Conservation (phyloP, 2,888 invertebrate species). For the Scrobipalpa costella region DNA sequence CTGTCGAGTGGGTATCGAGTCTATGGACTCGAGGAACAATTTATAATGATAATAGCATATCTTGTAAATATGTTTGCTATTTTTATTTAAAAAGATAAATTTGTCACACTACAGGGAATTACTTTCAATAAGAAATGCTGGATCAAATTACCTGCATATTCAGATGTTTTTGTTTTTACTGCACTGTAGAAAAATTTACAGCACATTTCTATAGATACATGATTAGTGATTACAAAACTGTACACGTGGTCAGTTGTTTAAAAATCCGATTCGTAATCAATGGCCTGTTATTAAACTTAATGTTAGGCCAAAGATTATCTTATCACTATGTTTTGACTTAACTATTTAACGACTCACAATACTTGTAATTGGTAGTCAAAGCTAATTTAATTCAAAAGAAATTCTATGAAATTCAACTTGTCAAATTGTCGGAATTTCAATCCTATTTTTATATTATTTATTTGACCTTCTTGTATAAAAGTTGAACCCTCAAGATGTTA, state of each 20-base stretch:
- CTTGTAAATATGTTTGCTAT: no score
- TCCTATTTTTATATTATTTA: constrained; percentile 2
- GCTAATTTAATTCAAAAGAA: background rate
- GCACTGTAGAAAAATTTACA: no score
- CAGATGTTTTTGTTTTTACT: no score
- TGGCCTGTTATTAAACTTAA: background rate
- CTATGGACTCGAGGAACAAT: no score
- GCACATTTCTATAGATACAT: no score
- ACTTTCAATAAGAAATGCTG: no score
- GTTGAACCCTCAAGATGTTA: background rate
- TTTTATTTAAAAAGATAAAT: no score
- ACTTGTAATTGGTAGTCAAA: background rate
- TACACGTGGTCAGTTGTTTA: background rate
- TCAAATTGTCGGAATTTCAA: background rate
- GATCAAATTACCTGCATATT: no score
- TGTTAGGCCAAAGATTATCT: constrained; percentile 2
- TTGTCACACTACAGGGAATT: no score
- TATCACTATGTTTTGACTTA: background rate
- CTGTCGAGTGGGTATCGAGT: no score
- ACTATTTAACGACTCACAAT: background rate
- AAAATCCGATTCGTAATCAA: background rate
- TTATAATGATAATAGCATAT: no score
- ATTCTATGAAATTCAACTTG: background rate
- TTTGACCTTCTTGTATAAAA: constrained; percentile 6
- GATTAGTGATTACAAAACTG: no score